Evolutionary conservation across 2,113 vertebrate species (phyloP).

Genomic region (Eretmochelys imbricata): DNA sequence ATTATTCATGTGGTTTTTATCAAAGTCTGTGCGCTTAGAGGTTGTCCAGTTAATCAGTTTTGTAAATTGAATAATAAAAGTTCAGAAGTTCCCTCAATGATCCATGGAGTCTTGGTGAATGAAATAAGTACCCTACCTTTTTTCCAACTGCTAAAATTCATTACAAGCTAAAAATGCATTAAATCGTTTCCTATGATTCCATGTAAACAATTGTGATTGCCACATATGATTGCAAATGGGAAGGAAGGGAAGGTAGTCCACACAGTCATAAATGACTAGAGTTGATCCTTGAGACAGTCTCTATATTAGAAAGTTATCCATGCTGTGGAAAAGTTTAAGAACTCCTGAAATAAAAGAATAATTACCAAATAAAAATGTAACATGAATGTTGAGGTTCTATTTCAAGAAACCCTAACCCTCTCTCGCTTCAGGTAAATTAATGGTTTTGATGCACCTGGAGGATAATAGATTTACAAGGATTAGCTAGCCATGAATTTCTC

Average conservation of each 20-base stretch:
- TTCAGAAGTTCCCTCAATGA: background rate
- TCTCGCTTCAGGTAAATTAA: background rate
- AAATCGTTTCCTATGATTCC: background rate
- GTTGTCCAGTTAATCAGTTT: constrained; percentile 64
- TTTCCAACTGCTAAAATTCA: constrained; percentile 4
- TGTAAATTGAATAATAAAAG: constrained; percentile 55
- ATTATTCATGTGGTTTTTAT: background rate
- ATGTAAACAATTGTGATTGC: background rate
- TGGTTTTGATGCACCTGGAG: background rate
- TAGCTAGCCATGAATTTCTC: background rate
- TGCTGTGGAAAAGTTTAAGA: background rate
- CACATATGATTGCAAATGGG: background rate
- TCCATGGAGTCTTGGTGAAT: background rate
- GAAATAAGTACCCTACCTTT: constrained; percentile 50
- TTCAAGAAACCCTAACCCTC: background rate
- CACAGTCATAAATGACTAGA: background rate
- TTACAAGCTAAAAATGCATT: constrained; percentile 12
- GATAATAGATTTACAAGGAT: background rate
- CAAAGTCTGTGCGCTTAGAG: background rate
- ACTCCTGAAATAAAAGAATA: background rate
- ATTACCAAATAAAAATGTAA: background rate
- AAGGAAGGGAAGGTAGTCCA: background rate
- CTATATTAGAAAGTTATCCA: background rate
- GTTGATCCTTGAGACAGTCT: background rate
- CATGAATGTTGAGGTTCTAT: background rate